Conservation (phyloP, 2,113 vertebrate genomes). For the Rhea americana region DNA sequence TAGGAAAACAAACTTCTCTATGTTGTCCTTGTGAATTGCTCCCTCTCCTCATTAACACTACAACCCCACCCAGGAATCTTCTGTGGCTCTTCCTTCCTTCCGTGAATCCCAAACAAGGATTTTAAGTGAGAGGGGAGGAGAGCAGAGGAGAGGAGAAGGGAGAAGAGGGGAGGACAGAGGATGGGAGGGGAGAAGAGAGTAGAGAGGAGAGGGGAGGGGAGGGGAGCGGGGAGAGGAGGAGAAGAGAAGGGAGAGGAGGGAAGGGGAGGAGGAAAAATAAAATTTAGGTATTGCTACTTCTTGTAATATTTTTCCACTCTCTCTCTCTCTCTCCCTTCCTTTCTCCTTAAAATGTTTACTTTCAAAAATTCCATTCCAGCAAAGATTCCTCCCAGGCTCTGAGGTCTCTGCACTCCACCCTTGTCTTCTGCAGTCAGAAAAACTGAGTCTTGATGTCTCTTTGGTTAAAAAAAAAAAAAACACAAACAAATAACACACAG, state of each 20-base stretch:
- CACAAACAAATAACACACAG: constrained; percentile 65
- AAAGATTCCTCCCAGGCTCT: constrained; percentile 59
- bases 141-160: not conserved
- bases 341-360: constrained; percentile 64
- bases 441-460: constrained; percentile 57
- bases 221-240: not conserved
- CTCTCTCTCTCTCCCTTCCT: not conserved
- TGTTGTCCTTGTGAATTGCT: not conserved
- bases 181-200: not conserved
- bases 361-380: constrained; percentile 66
- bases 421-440: constrained; percentile 55
- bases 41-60: not conserved
- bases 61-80: not conserved
- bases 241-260: too few relatives aligned
- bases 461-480: constrained; percentile 68
- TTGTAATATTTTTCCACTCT: constrained; percentile 41
- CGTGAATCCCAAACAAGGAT: constrained; percentile 23
- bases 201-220: not conserved
- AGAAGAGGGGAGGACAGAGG: not conserved
- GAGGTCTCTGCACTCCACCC: constrained; percentile 57
- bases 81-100: constrained; percentile 43
- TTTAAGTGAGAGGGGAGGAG: not conserved
- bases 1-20: not conserved
- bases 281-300: constrained; percentile 69
- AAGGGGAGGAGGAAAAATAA: not conserved